Percentiles rank a stretch among this genome's conserved stretches.
Conservation (phyloP, 2,888 invertebrate species). For the Byasa hedistus region DNA sequence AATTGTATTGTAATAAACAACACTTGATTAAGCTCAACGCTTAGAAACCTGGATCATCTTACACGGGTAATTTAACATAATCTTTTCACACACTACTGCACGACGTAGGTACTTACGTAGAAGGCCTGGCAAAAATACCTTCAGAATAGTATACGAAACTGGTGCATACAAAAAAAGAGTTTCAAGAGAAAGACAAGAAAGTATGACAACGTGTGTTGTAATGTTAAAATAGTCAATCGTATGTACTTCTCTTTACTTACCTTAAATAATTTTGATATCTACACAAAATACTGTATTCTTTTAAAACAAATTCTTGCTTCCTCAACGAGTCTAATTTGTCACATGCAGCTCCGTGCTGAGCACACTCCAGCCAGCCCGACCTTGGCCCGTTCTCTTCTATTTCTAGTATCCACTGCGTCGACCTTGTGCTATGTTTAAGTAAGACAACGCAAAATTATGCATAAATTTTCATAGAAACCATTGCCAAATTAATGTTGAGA, state of each 20-base stretch:
- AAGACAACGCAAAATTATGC: constrained; percentile 26
- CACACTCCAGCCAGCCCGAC: constrained; percentile 28
- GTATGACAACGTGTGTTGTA: not conserved
- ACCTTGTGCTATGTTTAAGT: constrained; percentile 27
- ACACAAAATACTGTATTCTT: constrained; percentile 6
- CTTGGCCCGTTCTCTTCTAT: constrained; percentile 28
- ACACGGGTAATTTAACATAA: too few species aligned
- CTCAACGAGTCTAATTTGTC: constrained; percentile 30
- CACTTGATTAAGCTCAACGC: too few species aligned
- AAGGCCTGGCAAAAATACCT: too few species aligned
- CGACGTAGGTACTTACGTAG: too few species aligned
- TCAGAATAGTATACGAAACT: too few species aligned
- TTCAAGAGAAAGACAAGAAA: too few species aligned
- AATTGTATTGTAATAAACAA: too few species aligned
- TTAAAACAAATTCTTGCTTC: constrained; percentile 18
- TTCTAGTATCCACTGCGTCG: constrained; percentile 29
- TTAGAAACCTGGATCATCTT: too few species aligned
- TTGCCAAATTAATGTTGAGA: constrained; percentile 4
- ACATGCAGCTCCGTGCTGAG: constrained; percentile 26
- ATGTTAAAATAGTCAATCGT: not conserved
- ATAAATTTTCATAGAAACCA: constrained; percentile 25
- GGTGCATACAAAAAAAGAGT: too few species aligned
- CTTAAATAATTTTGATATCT: not conserved
- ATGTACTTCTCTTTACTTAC: too few species aligned
- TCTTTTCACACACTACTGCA: too few species aligned